Base-by-base conservation (phyloP, 64 coral and sea anemone genomes). In the Montipora foliosa region DNA sequence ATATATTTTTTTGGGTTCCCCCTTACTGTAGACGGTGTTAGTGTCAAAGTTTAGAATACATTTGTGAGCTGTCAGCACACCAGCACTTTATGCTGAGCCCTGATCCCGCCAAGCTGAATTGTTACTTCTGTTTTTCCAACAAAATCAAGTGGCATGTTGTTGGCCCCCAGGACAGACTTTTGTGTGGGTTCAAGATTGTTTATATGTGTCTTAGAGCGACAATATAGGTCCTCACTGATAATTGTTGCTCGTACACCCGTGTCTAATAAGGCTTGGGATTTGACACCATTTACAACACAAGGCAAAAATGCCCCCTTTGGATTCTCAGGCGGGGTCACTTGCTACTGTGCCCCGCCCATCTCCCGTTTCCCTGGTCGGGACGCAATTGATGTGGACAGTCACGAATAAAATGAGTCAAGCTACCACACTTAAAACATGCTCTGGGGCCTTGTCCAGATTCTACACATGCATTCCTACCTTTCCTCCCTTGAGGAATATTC, bases 51-150 rank as follows among this genome's bases (percentile, higher is more conserved):
- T 87, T 6, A 93, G 53, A 15, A 93, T 60, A 76, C 80, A 87
- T 47, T 78, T 93, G 91, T 93, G 79, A 5, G 81, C 14, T 50
- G 67, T 78, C 74, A 64, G 13, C 83, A 87, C 12, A 93, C 83
- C 5, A 78, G 84, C 49, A 93, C 82, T 46, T 44, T 64, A 71
- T 93, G 72, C 37, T 49, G 6, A 1, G 74, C 44, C 50, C 9
- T 64, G 4, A 82, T 64, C 14, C 17, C 72, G 5, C 58, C 59
- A 9, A 93, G 82, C 14, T 93, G 52, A 68, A 85, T 11, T 57
- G 55, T 67, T 3, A 85, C 21, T 5, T 67, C 73, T 69, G 91
- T 52, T 49, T 77, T 59, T 10, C 60, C 75, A 66, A 79, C 17
- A 0, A 93, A 29, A 68, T 84, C 75, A 24, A 88, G 76, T 14